These are phyloP conservation scores for Lepus oiostolus DNA, from an alignment of 2,797 vertebrate genomes.

Conservation along the genomic window DNA sequence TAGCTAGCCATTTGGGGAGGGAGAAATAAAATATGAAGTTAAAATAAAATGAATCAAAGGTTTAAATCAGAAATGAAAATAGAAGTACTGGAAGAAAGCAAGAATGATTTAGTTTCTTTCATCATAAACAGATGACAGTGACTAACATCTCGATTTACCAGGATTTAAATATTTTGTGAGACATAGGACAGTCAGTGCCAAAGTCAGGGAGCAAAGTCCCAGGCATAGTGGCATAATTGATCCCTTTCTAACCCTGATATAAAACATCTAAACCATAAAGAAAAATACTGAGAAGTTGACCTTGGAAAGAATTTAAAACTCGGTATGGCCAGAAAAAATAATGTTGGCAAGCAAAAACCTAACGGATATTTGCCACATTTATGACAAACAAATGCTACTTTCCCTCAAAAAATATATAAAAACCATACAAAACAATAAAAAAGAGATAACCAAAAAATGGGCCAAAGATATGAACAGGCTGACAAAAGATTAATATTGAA, in stretches of 20 bases:
- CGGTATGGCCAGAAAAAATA: background rate
- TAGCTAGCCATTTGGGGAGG: background rate
- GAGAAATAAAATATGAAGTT: background rate
- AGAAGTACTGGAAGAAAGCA: background rate
- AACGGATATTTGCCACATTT: background rate
- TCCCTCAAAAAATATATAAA: background rate
- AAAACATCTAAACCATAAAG: constrained; percentile 11
- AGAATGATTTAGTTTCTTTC: background rate
- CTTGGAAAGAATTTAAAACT: background rate
- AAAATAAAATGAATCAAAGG: constrained; percentile 31
- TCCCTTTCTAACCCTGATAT: background rate
- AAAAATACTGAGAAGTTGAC: background rate
- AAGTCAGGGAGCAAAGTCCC: background rate
- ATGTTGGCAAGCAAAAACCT: background rate
- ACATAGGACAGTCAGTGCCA: background rate
- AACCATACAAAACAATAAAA: background rate
- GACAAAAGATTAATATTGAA: constrained; percentile 1
- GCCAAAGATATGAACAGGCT: background rate
- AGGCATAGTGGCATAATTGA: background rate
- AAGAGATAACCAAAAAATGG: background rate
- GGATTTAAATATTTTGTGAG: background rate
- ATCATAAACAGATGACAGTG: background rate
- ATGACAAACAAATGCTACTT: constrained; percentile 10
- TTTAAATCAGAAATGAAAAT: constrained; percentile 2
- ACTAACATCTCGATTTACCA: background rate